Evolutionary conservation across 1,140 invertebrate genomes (phyloP), one percentile per base, ranked within the genome.

Genomic region (Zaprionus lachaisei): DNA sequence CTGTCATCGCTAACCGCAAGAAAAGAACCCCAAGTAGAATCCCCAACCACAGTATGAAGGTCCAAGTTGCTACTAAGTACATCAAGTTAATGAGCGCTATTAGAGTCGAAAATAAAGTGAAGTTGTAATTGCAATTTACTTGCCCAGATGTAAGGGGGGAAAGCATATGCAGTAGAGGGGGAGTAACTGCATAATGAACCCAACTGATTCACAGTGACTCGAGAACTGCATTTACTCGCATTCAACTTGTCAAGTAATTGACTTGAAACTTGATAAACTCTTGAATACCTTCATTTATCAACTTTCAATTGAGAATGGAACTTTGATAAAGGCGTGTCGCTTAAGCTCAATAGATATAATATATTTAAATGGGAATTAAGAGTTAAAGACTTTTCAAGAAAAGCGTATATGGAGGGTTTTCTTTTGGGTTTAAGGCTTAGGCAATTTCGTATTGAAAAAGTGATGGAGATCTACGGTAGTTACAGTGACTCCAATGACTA

Each of bases 41-140:
- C 24, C 58, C 7, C 38, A 51, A 68, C 56, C n/a, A 41, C 3
- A 47, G 5, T 28, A 31, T 9, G 49, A 14, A 17, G 63, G 22
- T 31, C 37, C 28, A 41, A 7, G 41, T 56, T 28, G 51, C 38
- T 51, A 60, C 47, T 75, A 68, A 73, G 55, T 78, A 69, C 70
- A 80, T 56, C 77, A 72, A 75, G 56, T 62, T 78, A 77, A 76
- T 79, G 81, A 89, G 80, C 70, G 65, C 55, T 65, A 83, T 80
- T 81, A 83, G 71, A 76, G 37, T 61, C 63, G 51, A 65, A 64
- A 15, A 67, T 17, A 57, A 60, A 60, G 64, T 81, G 81, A 89
- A 79, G 75, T 81, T 84, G 75, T 90, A 90, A 84, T 84, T 77
- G 79, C 78, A 74, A 44, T 76, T 76, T 72, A 62, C 20, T 17